Evolutionary conservation across 2,888 invertebrate species (phyloP), one percentile per base, ranked within the genome.

Genomic region (Desoria tigrina): DNA sequence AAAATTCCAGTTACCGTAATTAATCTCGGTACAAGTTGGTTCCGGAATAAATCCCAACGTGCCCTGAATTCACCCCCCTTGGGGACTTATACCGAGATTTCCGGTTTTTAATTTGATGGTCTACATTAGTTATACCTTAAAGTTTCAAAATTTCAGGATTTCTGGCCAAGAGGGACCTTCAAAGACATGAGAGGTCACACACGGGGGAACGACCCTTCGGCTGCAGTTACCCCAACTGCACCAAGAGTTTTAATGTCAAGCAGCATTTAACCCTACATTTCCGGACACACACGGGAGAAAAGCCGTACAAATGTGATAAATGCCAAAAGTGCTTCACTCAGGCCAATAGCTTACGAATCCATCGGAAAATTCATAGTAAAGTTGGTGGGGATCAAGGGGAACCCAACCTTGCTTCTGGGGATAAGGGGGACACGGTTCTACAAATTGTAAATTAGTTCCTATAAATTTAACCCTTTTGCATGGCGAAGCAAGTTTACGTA

Each of bases 201-300:
- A 79, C 79, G 0, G 80, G 80, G 0, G 78, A 79, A 61, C 77
- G 77, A 61, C 80, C 80, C 1, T 79, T 77, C 61, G 63, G 74
- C 11, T 81, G 81, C 64, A 68, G 14, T 16, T 26, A 18, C 24
- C 39, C 58, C 18, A 28, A 59, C 7, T 73, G 73, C 28, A 56
- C 66, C 1, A 80, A 80, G 68, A 77, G 76, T 2, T 80, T 80
- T 62, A 77, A 78, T 32, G 77, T 79, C 0, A 78, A 77, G 61
- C 77, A 78, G 18, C 80, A 80, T 68, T 71, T 81, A 18, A 76
- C 75, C 14, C 77, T 79, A 51, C 80, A 80, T 54, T 55, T 74
- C 18, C 78, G 78, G 62, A 78, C 77, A 32, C 80, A 80, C 61
- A 71, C 71, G 6, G 75, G 71, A 39, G 68, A 75, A 26, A 67